Evolutionary conservation across 1,140 invertebrate genomes (phyloP).

Genomic region (Drosophila ambigua): DNA sequence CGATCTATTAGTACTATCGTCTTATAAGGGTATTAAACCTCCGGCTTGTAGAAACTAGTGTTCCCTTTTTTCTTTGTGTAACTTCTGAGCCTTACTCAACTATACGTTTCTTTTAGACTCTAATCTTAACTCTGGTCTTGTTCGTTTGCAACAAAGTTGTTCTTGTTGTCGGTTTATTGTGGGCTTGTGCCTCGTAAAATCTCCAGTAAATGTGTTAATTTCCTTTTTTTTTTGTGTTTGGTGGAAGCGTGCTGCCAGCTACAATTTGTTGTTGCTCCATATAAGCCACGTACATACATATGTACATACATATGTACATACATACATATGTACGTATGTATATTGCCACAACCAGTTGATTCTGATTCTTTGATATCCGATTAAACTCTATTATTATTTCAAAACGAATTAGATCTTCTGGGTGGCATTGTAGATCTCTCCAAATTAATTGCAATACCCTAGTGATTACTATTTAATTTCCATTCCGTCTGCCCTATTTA

Average conservation of each 20-base stretch:
- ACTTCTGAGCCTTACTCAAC: conserved; percentile 21
- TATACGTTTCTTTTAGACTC: conserved; percentile 4
- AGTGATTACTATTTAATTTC: conserved; percentile 65
- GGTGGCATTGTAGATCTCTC: conserved; percentile 48
- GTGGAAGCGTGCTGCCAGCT: conserved; percentile 2
- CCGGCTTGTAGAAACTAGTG: no score
- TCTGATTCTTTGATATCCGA: not conserved
- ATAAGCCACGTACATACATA: no score
- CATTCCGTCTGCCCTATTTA: conserved; percentile 43
- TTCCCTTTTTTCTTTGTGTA: not conserved
- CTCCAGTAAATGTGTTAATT: conserved; percentile 45
- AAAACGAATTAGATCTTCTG: conserved; percentile 32
- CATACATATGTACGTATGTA: no score
- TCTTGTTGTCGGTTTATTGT: conserved; percentile 26
- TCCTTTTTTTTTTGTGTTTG: conserved; percentile 11
- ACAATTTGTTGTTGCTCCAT: no score
- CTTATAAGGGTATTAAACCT: no score
- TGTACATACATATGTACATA: no score
- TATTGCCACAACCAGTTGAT: conserved; percentile 11
- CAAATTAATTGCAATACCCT: conserved; percentile 44
- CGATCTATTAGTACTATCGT: no score
- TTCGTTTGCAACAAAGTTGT: conserved; percentile 44
- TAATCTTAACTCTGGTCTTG: conserved; percentile 33
- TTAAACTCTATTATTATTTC: not conserved
- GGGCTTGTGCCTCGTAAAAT: conserved; percentile 43